Conservation (phyloP, 2,888 invertebrate genomes). For the Lithophane ornitopus region DNA sequence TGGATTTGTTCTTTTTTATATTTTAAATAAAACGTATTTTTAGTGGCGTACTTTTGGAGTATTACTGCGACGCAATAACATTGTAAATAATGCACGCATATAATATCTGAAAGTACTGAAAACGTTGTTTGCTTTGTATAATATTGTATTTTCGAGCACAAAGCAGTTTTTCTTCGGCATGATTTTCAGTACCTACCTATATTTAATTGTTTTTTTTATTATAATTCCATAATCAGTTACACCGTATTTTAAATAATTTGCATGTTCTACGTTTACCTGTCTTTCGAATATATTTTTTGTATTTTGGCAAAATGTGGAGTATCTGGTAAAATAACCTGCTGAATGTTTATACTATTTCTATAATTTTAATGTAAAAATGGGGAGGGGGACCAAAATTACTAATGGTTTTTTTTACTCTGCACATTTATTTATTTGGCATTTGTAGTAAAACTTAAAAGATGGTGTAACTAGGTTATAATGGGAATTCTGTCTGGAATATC, state of each 20-base stretch:
- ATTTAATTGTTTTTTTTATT: constrained; percentile 25
- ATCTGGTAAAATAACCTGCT: constrained; percentile 10
- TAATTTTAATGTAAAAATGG: neutral
- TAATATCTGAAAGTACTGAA: constrained; percentile 18
- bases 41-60: constrained; percentile 38
- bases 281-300: constrained; percentile 5
- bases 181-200: constrained; percentile 49
- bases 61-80: constrained; percentile 10
- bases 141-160: constrained; percentile 33
- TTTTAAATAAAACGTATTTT: constrained; percentile 29
- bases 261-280: constrained; percentile 33
- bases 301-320: constrained; percentile 21
- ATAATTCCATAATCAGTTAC: constrained; percentile 49
- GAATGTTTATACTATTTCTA: neutral
- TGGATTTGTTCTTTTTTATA: constrained; percentile 19
- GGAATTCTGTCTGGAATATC: constrained; percentile 62
- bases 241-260: constrained; percentile 49
- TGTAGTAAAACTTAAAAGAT: constrained; percentile 29
- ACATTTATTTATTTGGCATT: neutral
- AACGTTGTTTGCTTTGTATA: constrained; percentile 37
- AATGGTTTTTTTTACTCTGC: neutral
- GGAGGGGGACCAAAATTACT: constrained; percentile 45
- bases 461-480: constrained; percentile 60
- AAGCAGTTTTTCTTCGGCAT: constrained; percentile 46
- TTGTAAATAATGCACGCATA: constrained; percentile 45